Percentiles rank a stretch among this genome's conserved stretches.
phyloP scores from a whole-genome alignment of 2,888 invertebrate species.

The Dorcus parallelipipedus region DNA sequence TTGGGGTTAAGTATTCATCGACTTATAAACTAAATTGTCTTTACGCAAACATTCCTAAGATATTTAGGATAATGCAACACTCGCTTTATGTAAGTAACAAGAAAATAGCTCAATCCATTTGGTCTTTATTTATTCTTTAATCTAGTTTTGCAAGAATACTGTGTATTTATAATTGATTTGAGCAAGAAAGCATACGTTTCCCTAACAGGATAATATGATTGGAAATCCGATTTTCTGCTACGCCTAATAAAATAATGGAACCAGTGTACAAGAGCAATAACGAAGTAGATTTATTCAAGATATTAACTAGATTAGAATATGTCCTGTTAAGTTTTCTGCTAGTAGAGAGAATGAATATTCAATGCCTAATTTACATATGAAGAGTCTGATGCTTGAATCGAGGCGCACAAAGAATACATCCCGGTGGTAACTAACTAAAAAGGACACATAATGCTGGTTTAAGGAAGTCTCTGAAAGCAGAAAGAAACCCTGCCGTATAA shows the following conservation, averaged over 20 bases:
- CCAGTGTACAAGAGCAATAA: background rate
- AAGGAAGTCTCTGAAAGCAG: slow-evolving; percentile 13
- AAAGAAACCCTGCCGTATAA: slow-evolving; percentile 9
- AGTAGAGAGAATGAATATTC: slow-evolving; percentile 44
- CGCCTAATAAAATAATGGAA: slow-evolving; percentile 1
- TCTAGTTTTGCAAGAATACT: no score
- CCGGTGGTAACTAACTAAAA: slow-evolving; percentile 10
- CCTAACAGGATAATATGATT: no score
- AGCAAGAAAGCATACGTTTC: no score
- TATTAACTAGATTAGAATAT: slow-evolving; percentile 29
- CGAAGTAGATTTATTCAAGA: slow-evolving; percentile 28
- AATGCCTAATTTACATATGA: slow-evolving; percentile 44
- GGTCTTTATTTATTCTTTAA: no score
- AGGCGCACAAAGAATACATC: background rate
- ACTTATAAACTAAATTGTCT: no score
- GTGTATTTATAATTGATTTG: no score
- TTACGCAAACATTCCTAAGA: no score
- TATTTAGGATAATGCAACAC: no score
- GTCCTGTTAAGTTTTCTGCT: slow-evolving; percentile 34
- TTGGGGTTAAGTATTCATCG: no score
- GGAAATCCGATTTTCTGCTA: background rate
- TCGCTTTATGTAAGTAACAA: no score
- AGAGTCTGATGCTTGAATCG: slow-evolving; percentile 29
- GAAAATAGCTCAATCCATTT: no score
- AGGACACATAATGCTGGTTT: slow-evolving; percentile 13